These are phyloP conservation scores for Ostrea denselamellosa DNA, from an alignment of 1,140 invertebrate genomes.

Conservation along the genomic window DNA sequence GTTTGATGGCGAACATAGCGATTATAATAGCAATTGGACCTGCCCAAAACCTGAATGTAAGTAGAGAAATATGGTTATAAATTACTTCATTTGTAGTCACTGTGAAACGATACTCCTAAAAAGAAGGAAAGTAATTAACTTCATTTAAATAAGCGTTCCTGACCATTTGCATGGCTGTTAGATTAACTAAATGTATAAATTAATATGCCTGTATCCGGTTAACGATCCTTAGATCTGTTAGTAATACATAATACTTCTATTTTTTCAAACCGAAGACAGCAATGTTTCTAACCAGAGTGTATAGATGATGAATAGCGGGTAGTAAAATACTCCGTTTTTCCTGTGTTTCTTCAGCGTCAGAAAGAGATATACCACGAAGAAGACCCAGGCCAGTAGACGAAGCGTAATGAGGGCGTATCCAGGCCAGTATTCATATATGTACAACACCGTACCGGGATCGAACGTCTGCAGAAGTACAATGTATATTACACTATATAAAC, in stretches of 20 bases:
- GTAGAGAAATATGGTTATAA: no score
- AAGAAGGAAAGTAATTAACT: no score
- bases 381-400: conserved; percentile 88
- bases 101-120: no score
- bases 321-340: conserved; percentile 86
- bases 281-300: conserved; percentile 66
- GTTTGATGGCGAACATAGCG: conserved; percentile 85
- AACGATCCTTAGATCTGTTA: not conserved
- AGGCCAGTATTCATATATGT: conserved; percentile 92
- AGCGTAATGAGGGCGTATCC: conserved; percentile 90
- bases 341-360: conserved; percentile 90
- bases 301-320: conserved; percentile 83
- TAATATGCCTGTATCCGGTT: not conserved
- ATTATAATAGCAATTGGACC: conserved; percentile 89
- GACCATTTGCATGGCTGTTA: not conserved
- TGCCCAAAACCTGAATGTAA: conserved; percentile 84
- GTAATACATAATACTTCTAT: no score
- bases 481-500: not conserved
- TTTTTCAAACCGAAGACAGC: not conserved
- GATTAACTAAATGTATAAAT: not conserved
- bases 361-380: conserved; percentile 89
- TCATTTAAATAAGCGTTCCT: no score
- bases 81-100: no score
- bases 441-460: conserved; percentile 92
- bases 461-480: conserved; percentile 83